These are phyloP conservation scores for Tenthredo amoena DNA, from an alignment of 2,888 invertebrate species.

Conservation along the genomic window DNA sequence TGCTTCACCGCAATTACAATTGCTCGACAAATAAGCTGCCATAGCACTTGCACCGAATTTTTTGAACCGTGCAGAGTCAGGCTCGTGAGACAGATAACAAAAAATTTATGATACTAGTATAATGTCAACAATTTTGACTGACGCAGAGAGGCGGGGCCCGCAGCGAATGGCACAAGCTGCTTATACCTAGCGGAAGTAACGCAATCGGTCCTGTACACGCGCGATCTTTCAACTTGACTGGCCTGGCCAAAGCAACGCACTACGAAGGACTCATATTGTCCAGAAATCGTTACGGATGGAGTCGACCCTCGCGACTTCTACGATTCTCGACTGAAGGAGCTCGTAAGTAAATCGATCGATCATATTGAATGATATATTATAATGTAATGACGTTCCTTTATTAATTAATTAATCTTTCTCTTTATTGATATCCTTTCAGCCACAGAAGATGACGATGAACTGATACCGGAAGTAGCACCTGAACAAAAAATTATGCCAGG, in stretches of 20 bases:
- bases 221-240: slow-evolving; percentile 87
- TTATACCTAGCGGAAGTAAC: slow-evolving; percentile 80
- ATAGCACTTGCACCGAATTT: not conserved
- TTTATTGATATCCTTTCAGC: slow-evolving; percentile 27
- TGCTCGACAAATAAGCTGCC: not conserved
- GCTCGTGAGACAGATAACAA: not conserved
- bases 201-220: slow-evolving; percentile 86
- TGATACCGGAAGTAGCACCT: slow-evolving; percentile 30
- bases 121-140: slow-evolving; percentile 37
- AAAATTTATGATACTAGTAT: slow-evolving; percentile 14
- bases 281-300: slow-evolving; percentile 92
- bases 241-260: slow-evolving; percentile 86
- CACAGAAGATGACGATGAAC: slow-evolving; percentile 40
- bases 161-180: slow-evolving; percentile 83
- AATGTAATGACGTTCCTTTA: not conserved
- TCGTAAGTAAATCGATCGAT: slow-evolving; percentile 78
- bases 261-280: slow-evolving; percentile 90
- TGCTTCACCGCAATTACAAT: not conserved
- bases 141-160: slow-evolving; percentile 52
- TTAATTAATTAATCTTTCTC: slow-evolving; percentile 34
- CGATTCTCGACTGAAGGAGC: slow-evolving; percentile 89
- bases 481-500: slow-evolving; percentile 55
- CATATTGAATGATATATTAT: not conserved
- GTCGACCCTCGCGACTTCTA: slow-evolving; percentile 86
- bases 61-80: not conserved